Conservation (phyloP, 2,888 invertebrate genomes). For the Mesoligia furuncula region DNA sequence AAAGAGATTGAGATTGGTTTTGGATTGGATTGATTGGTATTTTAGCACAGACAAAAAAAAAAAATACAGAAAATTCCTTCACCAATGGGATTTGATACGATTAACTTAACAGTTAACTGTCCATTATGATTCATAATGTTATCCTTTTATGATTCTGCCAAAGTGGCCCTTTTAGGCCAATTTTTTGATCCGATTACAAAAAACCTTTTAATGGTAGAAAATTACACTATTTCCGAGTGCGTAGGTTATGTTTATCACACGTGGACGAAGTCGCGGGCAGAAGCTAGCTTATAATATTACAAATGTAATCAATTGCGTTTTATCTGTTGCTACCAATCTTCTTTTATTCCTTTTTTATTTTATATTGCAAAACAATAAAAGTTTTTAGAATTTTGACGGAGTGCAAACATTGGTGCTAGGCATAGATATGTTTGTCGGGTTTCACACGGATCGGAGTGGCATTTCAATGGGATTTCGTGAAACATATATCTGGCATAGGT, state of each 20-base stretch:
- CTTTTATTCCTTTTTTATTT: not conserved
- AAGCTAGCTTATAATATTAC: not conserved
- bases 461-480: slow-evolving; percentile 21
- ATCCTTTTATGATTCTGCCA: no score
- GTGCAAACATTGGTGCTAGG: not conserved
- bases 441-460: slow-evolving; percentile 8
- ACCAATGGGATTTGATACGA: no score
- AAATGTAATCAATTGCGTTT: not conserved
- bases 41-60: no score
- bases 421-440: slow-evolving; percentile 13
- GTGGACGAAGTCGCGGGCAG: not conserved
- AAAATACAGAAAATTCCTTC: no score
- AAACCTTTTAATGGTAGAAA: not conserved
- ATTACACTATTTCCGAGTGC: not conserved
- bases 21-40: no score
- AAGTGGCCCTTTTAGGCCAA: no score
- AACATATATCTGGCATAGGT: slow-evolving; percentile 7
- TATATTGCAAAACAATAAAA: not conserved
- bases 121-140: no score
- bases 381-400: slow-evolving; percentile 8
- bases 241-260: not conserved
- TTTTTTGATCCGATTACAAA: not conserved
- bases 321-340: not conserved
- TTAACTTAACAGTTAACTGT: no score
- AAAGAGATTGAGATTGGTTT: no score